Conservation (phyloP, 2,888 invertebrate genomes). For the Xylophagus ater region DNA sequence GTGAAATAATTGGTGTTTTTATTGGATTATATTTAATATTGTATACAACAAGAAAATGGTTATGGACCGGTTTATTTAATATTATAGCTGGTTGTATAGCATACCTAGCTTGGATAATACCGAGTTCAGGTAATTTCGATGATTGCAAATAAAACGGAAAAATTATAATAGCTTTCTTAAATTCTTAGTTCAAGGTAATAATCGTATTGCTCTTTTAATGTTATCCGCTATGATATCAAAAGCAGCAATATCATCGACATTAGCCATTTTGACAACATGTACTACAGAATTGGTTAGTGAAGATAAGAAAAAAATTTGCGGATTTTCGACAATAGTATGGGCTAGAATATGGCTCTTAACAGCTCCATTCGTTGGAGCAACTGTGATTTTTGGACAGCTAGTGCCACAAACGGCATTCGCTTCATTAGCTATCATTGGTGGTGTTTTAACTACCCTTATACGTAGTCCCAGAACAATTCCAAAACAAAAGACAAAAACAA, state of each 20-base stretch:
- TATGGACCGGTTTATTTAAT: constrained; percentile 36
- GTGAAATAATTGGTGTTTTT: constrained; percentile 37
- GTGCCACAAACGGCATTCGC: constrained; percentile 37
- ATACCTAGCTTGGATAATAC: constrained; percentile 36
- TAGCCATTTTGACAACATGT: constrained; percentile 37
- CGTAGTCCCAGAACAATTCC: constrained; percentile 35
- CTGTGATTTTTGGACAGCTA: constrained; percentile 34
- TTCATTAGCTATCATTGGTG: constrained; percentile 33
- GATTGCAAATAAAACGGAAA: too few relatives aligned
- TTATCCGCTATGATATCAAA: constrained; percentile 39
- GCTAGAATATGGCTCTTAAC: constrained; percentile 38
- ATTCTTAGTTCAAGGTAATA: constrained; percentile 29
- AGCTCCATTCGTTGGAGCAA: constrained; percentile 38
- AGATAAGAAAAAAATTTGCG: constrained; percentile 34
- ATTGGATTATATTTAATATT: constrained; percentile 35
- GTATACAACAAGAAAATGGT: constrained; percentile 34
- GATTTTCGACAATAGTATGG: constrained; percentile 39
- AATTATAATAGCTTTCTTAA: too few relatives aligned
- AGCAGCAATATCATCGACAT: constrained; percentile 36
- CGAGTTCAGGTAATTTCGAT: too few relatives aligned
- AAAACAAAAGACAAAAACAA: constrained; percentile 27
- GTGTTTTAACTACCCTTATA: constrained; percentile 31
- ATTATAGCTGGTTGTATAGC: constrained; percentile 34
- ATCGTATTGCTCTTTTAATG: constrained; percentile 35
- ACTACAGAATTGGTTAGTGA: constrained; percentile 37